Conservation (phyloP, 2,888 invertebrate species). For the Ptycholaimellus sp. region DNA sequence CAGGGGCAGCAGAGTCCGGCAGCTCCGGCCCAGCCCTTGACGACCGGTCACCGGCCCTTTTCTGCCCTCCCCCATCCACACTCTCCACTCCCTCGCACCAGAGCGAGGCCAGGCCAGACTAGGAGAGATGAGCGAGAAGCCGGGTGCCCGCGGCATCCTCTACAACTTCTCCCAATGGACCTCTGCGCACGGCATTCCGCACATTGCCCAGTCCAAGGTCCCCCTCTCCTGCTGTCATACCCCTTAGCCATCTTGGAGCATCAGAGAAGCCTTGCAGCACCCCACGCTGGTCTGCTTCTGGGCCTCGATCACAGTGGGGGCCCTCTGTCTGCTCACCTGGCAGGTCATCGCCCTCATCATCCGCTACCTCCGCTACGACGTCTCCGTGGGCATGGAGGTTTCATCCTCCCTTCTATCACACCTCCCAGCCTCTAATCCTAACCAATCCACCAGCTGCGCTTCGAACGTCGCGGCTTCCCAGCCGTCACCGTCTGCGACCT, state of each 20-base stretch:
- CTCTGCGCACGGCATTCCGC: conserved; percentile 7
- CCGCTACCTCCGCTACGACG: conserved; percentile 6
- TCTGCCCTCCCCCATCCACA: too few relatives aligned
- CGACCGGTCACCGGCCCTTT: too few relatives aligned
- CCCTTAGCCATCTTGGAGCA: too few relatives aligned
- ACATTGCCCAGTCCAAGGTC: conserved; percentile 7
- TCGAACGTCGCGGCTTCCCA: conserved; percentile 8
- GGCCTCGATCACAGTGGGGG: conserved; percentile 6
- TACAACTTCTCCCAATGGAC: conserved; percentile 6
- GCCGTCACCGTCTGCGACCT: conserved; percentile 10
- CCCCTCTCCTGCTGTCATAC: too few relatives aligned
- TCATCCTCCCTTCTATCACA: neutral
- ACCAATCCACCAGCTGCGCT: conserved; percentile 5
- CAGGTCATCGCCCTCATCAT: conserved; percentile 6
- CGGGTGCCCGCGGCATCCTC: conserved; percentile 1
- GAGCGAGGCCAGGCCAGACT: too few relatives aligned
- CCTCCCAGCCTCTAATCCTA: neutral
- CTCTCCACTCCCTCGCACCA: too few relatives aligned
- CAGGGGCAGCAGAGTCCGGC: too few relatives aligned
- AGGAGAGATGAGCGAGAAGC: neutral
- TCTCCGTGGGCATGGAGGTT: neutral
- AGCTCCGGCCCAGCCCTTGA: too few relatives aligned
- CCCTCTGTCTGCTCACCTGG: conserved; percentile 6
- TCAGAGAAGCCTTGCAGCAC: too few relatives aligned
- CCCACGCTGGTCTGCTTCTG: conserved; percentile 9